Conservation (phyloP, 2,113 vertebrate species). For the Meleagris gallopavo region DNA sequence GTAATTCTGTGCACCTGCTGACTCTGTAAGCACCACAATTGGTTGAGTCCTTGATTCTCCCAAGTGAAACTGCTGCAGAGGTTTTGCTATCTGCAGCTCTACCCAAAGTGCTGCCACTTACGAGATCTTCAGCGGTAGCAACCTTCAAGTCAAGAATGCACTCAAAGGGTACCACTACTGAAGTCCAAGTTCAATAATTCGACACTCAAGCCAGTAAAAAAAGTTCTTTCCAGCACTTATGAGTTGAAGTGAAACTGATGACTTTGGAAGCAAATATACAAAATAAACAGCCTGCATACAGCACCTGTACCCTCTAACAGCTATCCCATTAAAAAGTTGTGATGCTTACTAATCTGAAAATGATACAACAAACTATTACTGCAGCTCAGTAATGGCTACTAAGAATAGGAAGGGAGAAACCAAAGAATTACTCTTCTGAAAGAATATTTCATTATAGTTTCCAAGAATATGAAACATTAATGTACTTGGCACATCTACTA, state of each 20-base stretch:
- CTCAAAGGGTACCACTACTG: not conserved
- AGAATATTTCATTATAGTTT: not conserved
- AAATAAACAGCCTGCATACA: not conserved
- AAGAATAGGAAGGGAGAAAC: not conserved
- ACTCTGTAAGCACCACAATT: not conserved
- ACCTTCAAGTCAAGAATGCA: not conserved
- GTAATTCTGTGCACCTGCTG: not conserved
- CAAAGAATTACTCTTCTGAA: not conserved
- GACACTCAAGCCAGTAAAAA: accelerated
- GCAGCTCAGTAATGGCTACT: not conserved
- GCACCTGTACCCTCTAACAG: not conserved
- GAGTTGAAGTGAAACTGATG: not conserved
- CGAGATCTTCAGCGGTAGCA: not conserved
- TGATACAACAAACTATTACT: accelerated
- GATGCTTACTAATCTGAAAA: not conserved
- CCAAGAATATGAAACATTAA: not conserved
- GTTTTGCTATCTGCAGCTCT: not conserved
- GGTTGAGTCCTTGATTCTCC: not conserved
- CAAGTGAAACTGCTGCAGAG: not conserved
- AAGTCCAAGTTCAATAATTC: not conserved
- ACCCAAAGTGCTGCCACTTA: accelerated
- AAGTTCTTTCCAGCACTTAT: not conserved
- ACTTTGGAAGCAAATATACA: not conserved
- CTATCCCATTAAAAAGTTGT: accelerated
- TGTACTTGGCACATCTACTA: not conserved